Conservation (phyloP, 1,140 invertebrate species). For the Diploscapter pachys region DNA sequence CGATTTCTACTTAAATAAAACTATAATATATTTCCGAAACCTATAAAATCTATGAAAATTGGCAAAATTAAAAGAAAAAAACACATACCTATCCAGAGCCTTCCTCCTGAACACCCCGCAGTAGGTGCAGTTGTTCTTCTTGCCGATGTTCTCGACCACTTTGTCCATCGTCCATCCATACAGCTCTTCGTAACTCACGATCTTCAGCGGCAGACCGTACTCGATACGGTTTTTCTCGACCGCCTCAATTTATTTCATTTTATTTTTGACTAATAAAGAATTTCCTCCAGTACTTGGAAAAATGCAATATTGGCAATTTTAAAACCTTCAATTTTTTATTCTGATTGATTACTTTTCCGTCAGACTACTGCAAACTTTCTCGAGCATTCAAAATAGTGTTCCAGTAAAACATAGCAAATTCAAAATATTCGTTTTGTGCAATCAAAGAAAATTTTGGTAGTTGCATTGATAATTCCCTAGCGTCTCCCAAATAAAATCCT, state of each 20-base stretch:
- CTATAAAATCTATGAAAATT: not conserved
- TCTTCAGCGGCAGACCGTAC: conserved; percentile 79
- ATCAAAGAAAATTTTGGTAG: no score
- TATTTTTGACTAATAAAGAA: not conserved
- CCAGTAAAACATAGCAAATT: no score
- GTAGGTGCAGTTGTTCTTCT: conserved; percentile 86
- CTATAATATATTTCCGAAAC: not conserved
- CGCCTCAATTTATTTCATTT: conserved; percentile 3
- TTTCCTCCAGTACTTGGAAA: not conserved
- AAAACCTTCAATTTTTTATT: no score
- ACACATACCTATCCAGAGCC: conserved; percentile 74
- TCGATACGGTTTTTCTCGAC: conserved; percentile 44
- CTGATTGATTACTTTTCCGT: no score
- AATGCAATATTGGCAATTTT: not conserved
- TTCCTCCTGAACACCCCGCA: conserved; percentile 62
- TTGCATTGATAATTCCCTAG: no score
- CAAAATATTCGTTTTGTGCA: no score
- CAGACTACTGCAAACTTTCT: no score
- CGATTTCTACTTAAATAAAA: not conserved
- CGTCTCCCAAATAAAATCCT: no score
- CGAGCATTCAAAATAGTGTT: no score
- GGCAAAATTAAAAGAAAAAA: not conserved
- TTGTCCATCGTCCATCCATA: conserved; percentile 99
- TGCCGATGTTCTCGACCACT: conserved; percentile 88
- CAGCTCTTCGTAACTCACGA: conserved; percentile 93